Evolutionary conservation across 2,888 invertebrate genomes (phyloP).

Genomic region (Flabesymbios commensalis): DNA sequence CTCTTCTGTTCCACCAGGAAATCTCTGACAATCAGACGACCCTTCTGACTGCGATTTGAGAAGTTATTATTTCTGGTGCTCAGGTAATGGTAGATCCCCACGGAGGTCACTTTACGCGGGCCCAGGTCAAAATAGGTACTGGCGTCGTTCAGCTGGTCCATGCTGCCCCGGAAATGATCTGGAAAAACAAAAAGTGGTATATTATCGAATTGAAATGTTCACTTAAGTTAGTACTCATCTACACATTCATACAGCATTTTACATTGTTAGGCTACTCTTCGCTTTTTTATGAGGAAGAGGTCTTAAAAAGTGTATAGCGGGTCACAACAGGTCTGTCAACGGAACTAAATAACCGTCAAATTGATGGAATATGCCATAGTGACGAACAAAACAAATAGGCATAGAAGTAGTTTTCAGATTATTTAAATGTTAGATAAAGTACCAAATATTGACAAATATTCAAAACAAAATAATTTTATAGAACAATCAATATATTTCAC

Average conservation of each 20-base stretch:
- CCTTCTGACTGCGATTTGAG: constrained; percentile 61
- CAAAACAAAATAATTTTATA: background rate
- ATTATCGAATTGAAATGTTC: background rate
- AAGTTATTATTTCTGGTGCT: constrained; percentile 60
- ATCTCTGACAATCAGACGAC: constrained; percentile 42
- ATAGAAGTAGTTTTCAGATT: no score
- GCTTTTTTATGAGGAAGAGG: no score
- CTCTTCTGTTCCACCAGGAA: constrained; percentile 31
- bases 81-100: constrained; percentile 55
- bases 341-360: no score
- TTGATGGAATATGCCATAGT: no score
- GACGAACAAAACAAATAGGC: no score
- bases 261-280: no score
- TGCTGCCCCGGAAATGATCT: constrained; percentile 52
- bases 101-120: constrained; percentile 43
- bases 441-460: no score
- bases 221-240: no score
- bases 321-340: no score
- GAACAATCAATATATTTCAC: background rate
- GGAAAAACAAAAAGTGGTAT: background rate
- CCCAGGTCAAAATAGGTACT: constrained; percentile 60
- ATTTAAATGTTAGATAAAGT: no score
- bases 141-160: constrained; percentile 56
- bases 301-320: no score
- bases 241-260: no score